Evolutionary conservation across 2,797 vertebrate species (phyloP).

Genomic region (Pteropus rufus): DNA sequence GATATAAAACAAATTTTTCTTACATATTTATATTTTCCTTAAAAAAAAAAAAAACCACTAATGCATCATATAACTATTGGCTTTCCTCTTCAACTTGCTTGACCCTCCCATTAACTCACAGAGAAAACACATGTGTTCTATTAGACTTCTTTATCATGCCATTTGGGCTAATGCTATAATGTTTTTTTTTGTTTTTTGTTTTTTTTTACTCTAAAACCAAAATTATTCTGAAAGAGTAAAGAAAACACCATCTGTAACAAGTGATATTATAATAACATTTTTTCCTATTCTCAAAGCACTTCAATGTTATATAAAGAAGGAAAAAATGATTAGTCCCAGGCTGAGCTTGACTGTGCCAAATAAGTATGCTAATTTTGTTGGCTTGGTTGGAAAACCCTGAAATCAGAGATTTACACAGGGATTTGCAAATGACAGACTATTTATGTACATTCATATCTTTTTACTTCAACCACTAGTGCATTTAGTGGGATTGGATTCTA

Average conservation of each 20-base stretch:
- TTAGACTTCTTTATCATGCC: neutral
- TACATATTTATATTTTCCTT: neutral
- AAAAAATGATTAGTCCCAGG: constrained; percentile 41
- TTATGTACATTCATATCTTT: neutral
- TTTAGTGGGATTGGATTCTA: neutral
- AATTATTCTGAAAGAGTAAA: constrained; percentile 59
- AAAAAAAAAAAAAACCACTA: neutral
- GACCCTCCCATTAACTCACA: neutral
- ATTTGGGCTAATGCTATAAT: constrained; percentile 10
- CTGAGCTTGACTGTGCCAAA: constrained; percentile 35
- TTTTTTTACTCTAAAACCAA: constrained; percentile 36
- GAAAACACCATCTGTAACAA: constrained; percentile 64
- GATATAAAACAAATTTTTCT: neutral
- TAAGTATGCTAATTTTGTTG: constrained; percentile 63
- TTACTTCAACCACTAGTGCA: neutral
- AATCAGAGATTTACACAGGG: constrained; percentile 30
- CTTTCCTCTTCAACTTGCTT: neutral
- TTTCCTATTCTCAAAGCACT: constrained; percentile 48
- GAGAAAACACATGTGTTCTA: neutral
- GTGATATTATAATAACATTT: constrained; percentile 53
- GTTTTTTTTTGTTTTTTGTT: neutral
- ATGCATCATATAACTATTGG: neutral
- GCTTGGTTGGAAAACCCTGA: constrained; percentile 45
- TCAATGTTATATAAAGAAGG: constrained; percentile 43
- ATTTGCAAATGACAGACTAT: constrained; percentile 18